Evolutionary conservation across 1,140 invertebrate genomes (phyloP).

Genomic region (Euschistus heros): DNA sequence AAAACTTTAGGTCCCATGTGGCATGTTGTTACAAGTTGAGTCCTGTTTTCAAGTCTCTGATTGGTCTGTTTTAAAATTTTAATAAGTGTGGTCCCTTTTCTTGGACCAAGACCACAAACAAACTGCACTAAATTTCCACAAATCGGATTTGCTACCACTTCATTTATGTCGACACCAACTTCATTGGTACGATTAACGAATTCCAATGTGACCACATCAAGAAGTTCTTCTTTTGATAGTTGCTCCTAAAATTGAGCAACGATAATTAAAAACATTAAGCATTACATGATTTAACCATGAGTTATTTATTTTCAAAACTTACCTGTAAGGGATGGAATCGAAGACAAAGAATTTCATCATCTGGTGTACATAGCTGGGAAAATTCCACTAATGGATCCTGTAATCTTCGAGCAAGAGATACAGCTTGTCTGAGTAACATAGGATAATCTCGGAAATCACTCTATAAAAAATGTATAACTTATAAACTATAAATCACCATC

Average conservation of each 20-base stretch:
- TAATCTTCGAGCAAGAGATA: slow-evolving; percentile 81
- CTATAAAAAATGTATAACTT: slow-evolving; percentile 36
- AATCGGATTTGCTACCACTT: slow-evolving; percentile 76
- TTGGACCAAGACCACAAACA: slow-evolving; percentile 89
- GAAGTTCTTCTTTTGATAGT: slow-evolving; percentile 69
- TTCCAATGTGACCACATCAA: slow-evolving; percentile 77
- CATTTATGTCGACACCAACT: slow-evolving; percentile 97
- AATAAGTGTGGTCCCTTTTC: slow-evolving; percentile 84
- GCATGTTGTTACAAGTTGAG: slow-evolving; percentile 87
- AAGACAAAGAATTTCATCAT: slow-evolving; percentile 92
- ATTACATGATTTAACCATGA: background rate
- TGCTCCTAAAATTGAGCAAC: slow-evolving; percentile 52
- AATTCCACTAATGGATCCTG: slow-evolving; percentile 96
- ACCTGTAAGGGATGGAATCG: slow-evolving; percentile 78
- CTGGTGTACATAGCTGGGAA: slow-evolving; percentile 85
- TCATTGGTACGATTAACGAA: slow-evolving; percentile 90
- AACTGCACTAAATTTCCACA: slow-evolving; percentile 91
- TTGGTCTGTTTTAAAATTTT: slow-evolving; percentile 89
- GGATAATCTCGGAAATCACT: slow-evolving; percentile 89
- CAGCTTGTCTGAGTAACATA: slow-evolving; percentile 71
- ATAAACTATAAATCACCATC: slow-evolving; percentile 19
- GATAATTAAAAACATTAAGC: background rate
- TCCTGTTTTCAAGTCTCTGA: slow-evolving; percentile 85
- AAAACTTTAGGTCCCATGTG: slow-evolving; percentile 98
- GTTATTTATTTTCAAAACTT: slow-evolving; percentile 12